phyloP scores from a whole-genome alignment of 1,140 invertebrate genomes.

The Physella acuta region DNA sequence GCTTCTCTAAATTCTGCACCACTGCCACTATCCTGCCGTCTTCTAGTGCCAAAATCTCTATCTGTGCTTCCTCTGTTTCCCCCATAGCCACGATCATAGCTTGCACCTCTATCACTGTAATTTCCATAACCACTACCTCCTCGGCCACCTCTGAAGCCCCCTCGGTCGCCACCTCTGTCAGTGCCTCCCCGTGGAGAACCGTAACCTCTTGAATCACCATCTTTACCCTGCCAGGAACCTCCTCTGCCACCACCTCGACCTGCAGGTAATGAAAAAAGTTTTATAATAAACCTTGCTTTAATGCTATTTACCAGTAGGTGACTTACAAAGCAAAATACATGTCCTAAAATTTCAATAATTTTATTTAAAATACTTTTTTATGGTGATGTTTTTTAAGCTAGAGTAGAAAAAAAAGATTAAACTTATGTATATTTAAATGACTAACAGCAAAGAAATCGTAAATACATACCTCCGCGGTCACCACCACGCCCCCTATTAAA shows the following conservation, averaged over 20 bases:
- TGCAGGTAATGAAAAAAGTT: background rate
- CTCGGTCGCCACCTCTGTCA: slow-evolving; percentile 48
- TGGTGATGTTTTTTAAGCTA: background rate
- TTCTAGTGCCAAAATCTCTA: slow-evolving; percentile 21
- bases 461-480: slow-evolving; percentile 7
- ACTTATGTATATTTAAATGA: background rate
- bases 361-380: background rate
- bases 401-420: background rate
- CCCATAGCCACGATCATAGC: slow-evolving; percentile 26
- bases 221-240: slow-evolving; percentile 7
- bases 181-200: slow-evolving; percentile 22
- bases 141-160: slow-evolving; percentile 39
- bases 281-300: background rate
- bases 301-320: background rate
- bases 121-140: slow-evolving; percentile 32
- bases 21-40: slow-evolving; percentile 30
- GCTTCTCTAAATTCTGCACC: slow-evolving; percentile 41
- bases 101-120: slow-evolving; percentile 10
- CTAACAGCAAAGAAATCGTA: background rate
- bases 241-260: slow-evolving; percentile 19
- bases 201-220: slow-evolving; percentile 7
- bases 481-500: slow-evolving; percentile 27
- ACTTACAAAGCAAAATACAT: background rate
- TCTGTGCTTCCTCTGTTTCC: slow-evolving; percentile 27
- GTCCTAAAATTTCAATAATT: background rate